Evolutionary conservation across 2,888 invertebrate genomes (phyloP).

Genomic region (Cryptus armator): DNA sequence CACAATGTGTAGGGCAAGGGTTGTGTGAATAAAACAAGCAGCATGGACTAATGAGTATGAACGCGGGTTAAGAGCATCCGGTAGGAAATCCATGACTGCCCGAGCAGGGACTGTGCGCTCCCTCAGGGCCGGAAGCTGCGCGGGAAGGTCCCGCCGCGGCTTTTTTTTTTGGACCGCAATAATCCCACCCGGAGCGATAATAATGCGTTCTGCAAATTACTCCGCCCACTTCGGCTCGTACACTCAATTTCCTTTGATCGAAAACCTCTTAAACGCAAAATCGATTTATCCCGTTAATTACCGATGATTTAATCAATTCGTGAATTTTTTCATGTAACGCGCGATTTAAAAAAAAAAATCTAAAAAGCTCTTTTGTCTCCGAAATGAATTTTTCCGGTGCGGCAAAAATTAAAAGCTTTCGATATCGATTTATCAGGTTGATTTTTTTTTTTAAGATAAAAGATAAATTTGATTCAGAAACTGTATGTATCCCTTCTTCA

Average conservation of each 20-base stretch:
- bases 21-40: constrained; percentile 56
- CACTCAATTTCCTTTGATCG: background rate
- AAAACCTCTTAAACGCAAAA: no score
- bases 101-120: constrained; percentile 6
- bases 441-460: background rate
- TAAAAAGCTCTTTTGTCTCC: no score
- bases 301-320: no score
- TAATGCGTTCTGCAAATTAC: constrained; percentile 19
- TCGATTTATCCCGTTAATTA: no score
- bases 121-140: constrained; percentile 49
- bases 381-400: no score
- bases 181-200: constrained; percentile 3
- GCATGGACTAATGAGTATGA: constrained; percentile 70
- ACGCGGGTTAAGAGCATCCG: constrained; percentile 67
- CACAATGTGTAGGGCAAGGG: constrained; percentile 27
- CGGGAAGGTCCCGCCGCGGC: background rate
- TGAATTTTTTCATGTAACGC: no score
- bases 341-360: no score
- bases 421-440: no score
- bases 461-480: background rate
- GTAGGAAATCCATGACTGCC: constrained; percentile 55
- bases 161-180: background rate
- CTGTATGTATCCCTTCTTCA: background rate
- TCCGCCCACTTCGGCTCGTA: background rate
- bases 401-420: no score